A percentile compares a stretch with the other conserved stretches of the same genome.
These are phyloP conservation scores for Gambusia holbrooki DNA, from an alignment of 2,113 vertebrate species.

Conservation along the genomic window DNA sequence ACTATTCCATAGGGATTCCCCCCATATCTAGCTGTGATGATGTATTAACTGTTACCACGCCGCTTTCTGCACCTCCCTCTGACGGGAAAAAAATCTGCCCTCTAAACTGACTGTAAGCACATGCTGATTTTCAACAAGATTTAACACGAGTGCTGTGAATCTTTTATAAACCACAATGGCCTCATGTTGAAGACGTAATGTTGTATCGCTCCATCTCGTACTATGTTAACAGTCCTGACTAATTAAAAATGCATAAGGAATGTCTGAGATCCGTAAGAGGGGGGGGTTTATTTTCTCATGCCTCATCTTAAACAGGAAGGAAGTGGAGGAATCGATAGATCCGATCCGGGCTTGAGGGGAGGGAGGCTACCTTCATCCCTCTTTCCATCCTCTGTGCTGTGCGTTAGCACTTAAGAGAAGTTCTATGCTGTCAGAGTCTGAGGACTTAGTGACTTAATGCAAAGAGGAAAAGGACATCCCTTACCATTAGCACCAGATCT, in stretches of 20 bases:
- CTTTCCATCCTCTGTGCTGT: slow-evolving; percentile 32
- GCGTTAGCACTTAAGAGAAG: slow-evolving; percentile 60
- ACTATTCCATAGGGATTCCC: slow-evolving; percentile 71
- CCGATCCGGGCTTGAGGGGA: slow-evolving; percentile 66
- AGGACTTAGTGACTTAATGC: slow-evolving; percentile 61
- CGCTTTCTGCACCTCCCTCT: slow-evolving; percentile 63
- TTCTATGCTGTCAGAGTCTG: slow-evolving; percentile 56
- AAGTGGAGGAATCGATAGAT: slow-evolving; percentile 76
- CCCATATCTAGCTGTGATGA: slow-evolving; percentile 62
- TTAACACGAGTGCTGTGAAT: slow-evolving; percentile 50
- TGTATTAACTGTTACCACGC: slow-evolving; percentile 75
- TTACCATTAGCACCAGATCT: slow-evolving; percentile 19
- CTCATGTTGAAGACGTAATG: slow-evolving; percentile 51
- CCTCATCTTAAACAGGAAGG: slow-evolving; percentile 77
- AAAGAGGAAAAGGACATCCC: slow-evolving; percentile 19
- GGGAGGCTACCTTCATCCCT: slow-evolving; percentile 59
- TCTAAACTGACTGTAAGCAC: slow-evolving; percentile 47
- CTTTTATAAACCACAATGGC: slow-evolving; percentile 54
- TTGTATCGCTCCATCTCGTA: slow-evolving; percentile 60
- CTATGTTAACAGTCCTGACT: slow-evolving; percentile 72
- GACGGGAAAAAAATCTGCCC: slow-evolving; percentile 50
- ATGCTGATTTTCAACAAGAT: slow-evolving; percentile 49
- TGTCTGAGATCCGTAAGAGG: slow-evolving; percentile 70
- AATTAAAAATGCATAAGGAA: slow-evolving; percentile 80
- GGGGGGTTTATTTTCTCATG: slow-evolving; percentile 72